Conservation (phyloP, 2,888 invertebrate genomes). For the Lumbricus terrestris region DNA sequence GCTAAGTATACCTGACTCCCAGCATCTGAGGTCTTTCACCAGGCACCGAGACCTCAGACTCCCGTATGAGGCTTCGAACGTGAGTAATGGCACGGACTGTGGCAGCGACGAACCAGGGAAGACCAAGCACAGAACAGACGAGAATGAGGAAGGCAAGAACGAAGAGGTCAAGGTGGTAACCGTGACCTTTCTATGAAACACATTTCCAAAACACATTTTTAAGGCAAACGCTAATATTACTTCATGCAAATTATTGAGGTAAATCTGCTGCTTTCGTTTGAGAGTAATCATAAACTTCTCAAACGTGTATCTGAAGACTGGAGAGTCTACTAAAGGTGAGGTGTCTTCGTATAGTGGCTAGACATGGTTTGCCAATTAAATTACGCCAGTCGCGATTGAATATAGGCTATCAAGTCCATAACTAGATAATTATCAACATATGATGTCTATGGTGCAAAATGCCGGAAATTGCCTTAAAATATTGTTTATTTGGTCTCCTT, state of each 20-base stretch:
- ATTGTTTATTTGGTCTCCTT: neutral
- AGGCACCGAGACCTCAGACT: conserved; percentile 93
- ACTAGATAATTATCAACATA: too few relatives aligned
- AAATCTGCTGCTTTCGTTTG: neutral
- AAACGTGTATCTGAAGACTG: too few relatives aligned
- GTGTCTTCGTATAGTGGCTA: neutral
- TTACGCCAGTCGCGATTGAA: neutral
- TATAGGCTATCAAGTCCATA: too few relatives aligned
- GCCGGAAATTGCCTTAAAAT: neutral
- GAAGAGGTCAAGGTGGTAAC: conserved; percentile 92
- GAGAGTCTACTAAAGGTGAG: neutral
- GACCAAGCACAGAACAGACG: conserved; percentile 84
- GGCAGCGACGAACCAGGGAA: conserved; percentile 82
- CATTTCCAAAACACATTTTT: neutral
- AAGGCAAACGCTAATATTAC: neutral
- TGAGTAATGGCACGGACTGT: conserved; percentile 96
- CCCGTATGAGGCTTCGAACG: conserved; percentile 89
- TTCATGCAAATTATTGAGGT: too few relatives aligned
- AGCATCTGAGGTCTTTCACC: conserved; percentile 95
- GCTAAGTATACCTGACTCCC: conserved; percentile 71
- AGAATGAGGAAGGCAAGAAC: conserved; percentile 82
- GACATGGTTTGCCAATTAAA: neutral
- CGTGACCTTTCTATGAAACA: conserved; percentile 77
- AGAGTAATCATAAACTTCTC: neutral
- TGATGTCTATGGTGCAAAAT: neutral